Percentiles rank a stretch among this genome's conserved stretches.
Conservation (phyloP, 1,140 invertebrate genomes). For the Alviniconcha marisindica region DNA sequence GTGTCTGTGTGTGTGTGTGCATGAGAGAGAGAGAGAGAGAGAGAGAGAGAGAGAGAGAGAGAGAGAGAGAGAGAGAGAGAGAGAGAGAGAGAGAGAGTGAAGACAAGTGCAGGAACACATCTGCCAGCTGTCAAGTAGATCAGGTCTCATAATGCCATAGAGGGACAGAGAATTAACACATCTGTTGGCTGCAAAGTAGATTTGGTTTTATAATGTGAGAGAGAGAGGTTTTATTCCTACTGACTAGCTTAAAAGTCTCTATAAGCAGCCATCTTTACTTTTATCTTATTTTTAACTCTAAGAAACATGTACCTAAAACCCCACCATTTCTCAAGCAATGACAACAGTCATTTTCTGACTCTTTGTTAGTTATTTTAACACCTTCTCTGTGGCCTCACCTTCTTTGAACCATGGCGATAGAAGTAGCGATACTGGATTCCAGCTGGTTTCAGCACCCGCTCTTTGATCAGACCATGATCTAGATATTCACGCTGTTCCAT, state of each 20-base stretch:
- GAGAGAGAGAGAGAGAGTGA: too few relatives aligned
- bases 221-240: too few relatives aligned
- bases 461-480: slow-evolving; percentile 87
- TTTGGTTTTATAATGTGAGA: too few relatives aligned
- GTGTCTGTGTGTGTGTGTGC: too few relatives aligned
- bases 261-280: not conserved
- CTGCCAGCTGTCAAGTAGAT: too few relatives aligned
- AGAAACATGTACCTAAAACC: not conserved
- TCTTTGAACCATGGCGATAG: slow-evolving; percentile 68
- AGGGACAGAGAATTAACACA: too few relatives aligned
- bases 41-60: too few relatives aligned
- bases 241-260: too few relatives aligned
- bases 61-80: too few relatives aligned
- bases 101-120: not conserved
- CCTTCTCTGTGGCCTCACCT: slow-evolving; percentile 50
- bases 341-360: not conserved
- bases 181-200: too few relatives aligned
- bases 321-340: not conserved
- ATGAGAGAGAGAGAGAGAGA: too few relatives aligned
- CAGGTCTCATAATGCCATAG: too few relatives aligned
- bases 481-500: slow-evolving; percentile 93
- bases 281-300: not conserved
- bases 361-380: not conserved
- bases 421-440: slow-evolving; percentile 85
- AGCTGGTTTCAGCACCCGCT: slow-evolving; percentile 86